Percentiles rank a stretch among this genome's conserved stretches.
These are phyloP conservation scores for Cygnus buccinator DNA, from an alignment of 2,113 vertebrate species.

Conservation along the genomic window DNA sequence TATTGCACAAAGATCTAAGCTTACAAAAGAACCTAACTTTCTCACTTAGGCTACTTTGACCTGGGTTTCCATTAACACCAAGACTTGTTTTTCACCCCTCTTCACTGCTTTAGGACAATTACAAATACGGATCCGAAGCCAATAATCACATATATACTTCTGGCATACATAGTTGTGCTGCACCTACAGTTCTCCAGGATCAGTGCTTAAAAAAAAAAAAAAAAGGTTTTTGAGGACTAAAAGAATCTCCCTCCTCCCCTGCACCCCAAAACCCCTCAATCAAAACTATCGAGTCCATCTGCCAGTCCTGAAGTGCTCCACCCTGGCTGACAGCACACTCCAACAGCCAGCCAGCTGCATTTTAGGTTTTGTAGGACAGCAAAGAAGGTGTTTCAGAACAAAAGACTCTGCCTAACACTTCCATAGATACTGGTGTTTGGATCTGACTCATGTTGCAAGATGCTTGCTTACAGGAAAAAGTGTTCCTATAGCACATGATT, in stretches of 20 bases:
- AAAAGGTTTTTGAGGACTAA: not conserved
- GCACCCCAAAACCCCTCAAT: not conserved
- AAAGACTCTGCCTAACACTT: not conserved
- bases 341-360: not conserved
- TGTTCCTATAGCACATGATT: accelerated
- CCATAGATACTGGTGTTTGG: not conserved
- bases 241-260: not conserved
- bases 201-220: not conserved
- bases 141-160: not conserved
- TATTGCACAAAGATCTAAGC: not conserved
- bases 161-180: not conserved
- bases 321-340: not conserved
- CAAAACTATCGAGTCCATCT: not conserved
- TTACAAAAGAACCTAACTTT: not conserved
- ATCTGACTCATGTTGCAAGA: not conserved
- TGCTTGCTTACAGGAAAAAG: not conserved
- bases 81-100: accelerated
- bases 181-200: not conserved
- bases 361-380: not conserved
- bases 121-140: not conserved
- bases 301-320: not conserved
- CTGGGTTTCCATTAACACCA: not conserved
- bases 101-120: not conserved
- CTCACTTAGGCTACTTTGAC: not conserved
- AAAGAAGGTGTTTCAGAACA: not conserved